Evolutionary conservation across 1,140 invertebrate genomes (phyloP).

Genomic region (Papilio polyxenes): DNA sequence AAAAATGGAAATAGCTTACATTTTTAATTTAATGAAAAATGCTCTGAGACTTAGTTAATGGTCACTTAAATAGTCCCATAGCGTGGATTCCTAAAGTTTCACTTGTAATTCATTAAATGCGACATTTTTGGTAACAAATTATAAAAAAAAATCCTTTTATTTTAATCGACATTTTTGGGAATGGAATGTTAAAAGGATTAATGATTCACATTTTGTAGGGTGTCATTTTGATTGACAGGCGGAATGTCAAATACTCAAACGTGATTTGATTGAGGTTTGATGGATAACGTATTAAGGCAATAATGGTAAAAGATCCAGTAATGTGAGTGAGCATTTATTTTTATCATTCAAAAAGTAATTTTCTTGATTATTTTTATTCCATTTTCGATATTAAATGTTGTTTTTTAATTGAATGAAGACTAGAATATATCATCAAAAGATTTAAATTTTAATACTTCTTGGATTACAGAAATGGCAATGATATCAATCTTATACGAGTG

Average conservation of each 20-base stretch:
- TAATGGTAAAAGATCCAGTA: neutral
- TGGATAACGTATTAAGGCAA: slow-evolving; percentile 7
- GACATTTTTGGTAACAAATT: neutral
- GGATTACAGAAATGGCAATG: no score
- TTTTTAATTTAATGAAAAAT: no score
- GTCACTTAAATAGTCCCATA: no score
- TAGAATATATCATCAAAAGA: neutral
- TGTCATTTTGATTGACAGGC: slow-evolving; percentile 6
- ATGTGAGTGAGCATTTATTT: neutral
- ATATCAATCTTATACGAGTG: no score
- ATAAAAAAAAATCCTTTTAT: neutral
- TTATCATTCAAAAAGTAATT: neutral
- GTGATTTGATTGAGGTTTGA: neutral
- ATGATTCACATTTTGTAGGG: neutral
- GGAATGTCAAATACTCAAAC: neutral
- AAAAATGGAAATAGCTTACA: no score
- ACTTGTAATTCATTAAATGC: no score
- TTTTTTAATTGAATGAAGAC: neutral
- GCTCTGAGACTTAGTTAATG: no score
- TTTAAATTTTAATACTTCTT: no score
- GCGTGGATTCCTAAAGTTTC: no score
- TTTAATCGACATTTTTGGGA: neutral
- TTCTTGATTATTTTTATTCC: neutral
- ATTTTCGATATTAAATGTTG: neutral
- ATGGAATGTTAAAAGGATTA: neutral